phyloP scores from a whole-genome alignment of 2,888 invertebrate genomes.

The Venusia cambrica region DNA sequence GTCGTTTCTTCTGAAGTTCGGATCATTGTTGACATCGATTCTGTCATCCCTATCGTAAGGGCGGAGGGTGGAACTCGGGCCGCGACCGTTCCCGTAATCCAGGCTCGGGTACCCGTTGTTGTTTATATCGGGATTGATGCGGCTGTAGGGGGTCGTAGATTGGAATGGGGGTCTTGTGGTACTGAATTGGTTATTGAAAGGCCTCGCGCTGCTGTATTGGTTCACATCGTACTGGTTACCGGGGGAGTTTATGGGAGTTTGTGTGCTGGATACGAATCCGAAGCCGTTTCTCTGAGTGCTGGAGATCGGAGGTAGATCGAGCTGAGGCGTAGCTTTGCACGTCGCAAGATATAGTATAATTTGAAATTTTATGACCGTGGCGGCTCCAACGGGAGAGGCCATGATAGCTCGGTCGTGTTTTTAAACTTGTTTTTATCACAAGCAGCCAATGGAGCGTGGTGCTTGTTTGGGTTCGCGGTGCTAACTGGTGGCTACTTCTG shows the following conservation, averaged over 20 bases:
- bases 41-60: constrained; percentile 66
- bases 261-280: constrained; percentile 60
- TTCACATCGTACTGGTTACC: constrained; percentile 64
- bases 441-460: constrained; percentile 56
- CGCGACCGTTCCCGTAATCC: constrained; percentile 54
- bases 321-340: constrained; percentile 59
- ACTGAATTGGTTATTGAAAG: constrained; percentile 53
- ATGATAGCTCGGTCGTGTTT: constrained; percentile 47
- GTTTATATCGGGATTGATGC: constrained; percentile 69
- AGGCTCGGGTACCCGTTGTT: constrained; percentile 68
- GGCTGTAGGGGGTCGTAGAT: constrained; percentile 59
- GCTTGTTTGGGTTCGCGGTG: constrained; percentile 58
- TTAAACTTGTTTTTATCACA: constrained; percentile 12
- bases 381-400: constrained; percentile 41
- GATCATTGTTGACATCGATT: constrained; percentile 70
- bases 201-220: constrained; percentile 58
- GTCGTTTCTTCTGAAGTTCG: constrained; percentile 70
- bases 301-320: constrained; percentile 79
- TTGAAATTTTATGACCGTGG: constrained; percentile 36
- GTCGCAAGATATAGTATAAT: constrained; percentile 42
- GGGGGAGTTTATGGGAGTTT: constrained; percentile 59
- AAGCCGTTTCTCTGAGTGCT: constrained; percentile 55
- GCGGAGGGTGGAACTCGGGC: constrained; percentile 52
- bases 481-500: constrained; percentile 59
- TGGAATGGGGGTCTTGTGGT: constrained; percentile 58